Evolutionary conservation across 2,888 invertebrate genomes (phyloP), one percentile per base, ranked within the genome.

Genomic region (Drosophila rubida): DNA sequence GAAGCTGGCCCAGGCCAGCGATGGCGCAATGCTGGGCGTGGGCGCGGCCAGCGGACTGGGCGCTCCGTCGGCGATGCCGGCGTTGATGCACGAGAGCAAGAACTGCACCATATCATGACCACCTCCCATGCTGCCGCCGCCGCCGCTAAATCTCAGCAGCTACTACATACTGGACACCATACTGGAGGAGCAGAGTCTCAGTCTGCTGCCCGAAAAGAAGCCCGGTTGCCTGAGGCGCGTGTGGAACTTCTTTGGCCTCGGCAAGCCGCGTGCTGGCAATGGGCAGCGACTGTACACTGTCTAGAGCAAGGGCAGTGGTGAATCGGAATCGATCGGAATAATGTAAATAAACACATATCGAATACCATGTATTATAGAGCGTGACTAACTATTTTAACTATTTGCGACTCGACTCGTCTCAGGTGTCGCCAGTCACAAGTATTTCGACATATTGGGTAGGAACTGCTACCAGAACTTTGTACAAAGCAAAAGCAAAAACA

Each of bases 101-200:
- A 96, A 96, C 91, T 97, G 97, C 91, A 94, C 96, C 77, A 95
- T 97, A 90, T 96, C 97, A 93, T 97, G 96, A 97, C 92, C 90
- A 86, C 90, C 90, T 89, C 90, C 90, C 46, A 80, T 89, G 32
- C 55, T 90, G 58, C 90, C 90, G 42, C 90, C 90, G 30, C 90
- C 90, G 49, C 90, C 90, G 7, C 58, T 90, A 13, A 90, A 89
- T 69, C 82, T 90, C 45, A 81, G 90, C 55, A 90, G 90, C 67
- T 90, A 90, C 73, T 90, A 90, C 57, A 90, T 90, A 45, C 71
- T 90, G 69, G 90, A 90, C 54, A 90, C 90, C 42, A 90, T 90
- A 41, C 70, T 89, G 55, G 90, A 90, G 75, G 90, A 90, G 68
- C 90, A 90, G 49, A 81, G 87, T 45, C 81, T 88, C 48, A 85